phyloP scores from a whole-genome alignment of 1,140 invertebrate species.

The Sesamia nonagrioides region DNA sequence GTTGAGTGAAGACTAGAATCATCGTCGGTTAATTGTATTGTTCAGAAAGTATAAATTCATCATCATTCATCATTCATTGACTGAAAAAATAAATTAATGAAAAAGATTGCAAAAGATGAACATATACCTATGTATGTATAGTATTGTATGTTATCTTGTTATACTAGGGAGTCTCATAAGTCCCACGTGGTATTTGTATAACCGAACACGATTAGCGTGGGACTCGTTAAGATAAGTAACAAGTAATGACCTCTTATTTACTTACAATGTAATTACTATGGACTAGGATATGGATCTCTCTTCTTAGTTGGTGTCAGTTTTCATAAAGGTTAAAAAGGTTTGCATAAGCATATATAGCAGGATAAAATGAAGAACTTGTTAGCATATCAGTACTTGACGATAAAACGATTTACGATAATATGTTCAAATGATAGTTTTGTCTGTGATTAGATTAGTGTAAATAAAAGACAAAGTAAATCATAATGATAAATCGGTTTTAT shows the following conservation, averaged over 20 bases:
- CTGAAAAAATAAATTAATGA: not conserved
- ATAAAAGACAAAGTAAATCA: not conserved
- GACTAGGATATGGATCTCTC: not conserved
- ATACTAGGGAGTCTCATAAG: conserved; percentile 16
- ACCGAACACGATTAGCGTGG: not conserved
- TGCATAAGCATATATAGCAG: conserved; percentile 9
- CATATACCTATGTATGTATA: too few relatives aligned
- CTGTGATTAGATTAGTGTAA: not conserved
- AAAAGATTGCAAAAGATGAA: not conserved
- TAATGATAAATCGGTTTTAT: conserved; percentile 21
- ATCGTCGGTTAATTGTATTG: too few relatives aligned
- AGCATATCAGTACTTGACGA: not conserved
- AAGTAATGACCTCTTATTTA: not conserved
- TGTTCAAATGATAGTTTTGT: not conserved
- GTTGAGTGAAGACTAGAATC: not conserved
- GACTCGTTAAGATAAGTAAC: conserved; percentile 13
- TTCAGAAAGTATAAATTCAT: too few relatives aligned
- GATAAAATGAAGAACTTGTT: conserved; percentile 1
- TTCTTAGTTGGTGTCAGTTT: not conserved
- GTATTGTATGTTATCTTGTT: conserved; percentile 16
- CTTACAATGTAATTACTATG: conserved; percentile 3
- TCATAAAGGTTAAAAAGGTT: too few relatives aligned
- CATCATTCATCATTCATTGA: too few relatives aligned
- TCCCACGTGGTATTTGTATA: conserved; percentile 29
- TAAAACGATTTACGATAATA: conserved; percentile 4